These are phyloP conservation scores for Andricus grossulariae DNA, from an alignment of 1,140 invertebrate genomes.

Conservation along the genomic window DNA sequence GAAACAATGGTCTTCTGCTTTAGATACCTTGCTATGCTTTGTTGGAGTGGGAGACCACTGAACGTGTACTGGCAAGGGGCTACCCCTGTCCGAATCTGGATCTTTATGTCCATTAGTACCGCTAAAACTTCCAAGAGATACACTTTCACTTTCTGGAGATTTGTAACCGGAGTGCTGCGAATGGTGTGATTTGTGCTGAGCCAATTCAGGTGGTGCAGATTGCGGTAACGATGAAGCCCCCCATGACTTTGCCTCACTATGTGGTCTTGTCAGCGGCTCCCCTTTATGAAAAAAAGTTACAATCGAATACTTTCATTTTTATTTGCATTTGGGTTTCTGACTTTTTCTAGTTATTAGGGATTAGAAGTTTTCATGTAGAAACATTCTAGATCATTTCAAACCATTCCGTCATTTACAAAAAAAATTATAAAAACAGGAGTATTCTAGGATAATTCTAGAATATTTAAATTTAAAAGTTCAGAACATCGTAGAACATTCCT, in stretches of 20 bases:
- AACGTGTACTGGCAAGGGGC: slow-evolving; percentile 62
- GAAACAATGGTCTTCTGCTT: neutral
- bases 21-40: slow-evolving; percentile 58
- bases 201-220: slow-evolving; percentile 81
- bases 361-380: no score
- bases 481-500: no score
- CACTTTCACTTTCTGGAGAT: slow-evolving; percentile 74
- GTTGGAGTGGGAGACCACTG: slow-evolving; percentile 52
- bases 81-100: slow-evolving; percentile 70
- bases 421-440: no score
- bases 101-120: slow-evolving; percentile 73
- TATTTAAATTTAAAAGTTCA: no score
- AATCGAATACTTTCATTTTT: neutral
- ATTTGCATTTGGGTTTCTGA: neutral
- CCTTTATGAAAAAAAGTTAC: slow-evolving; percentile 42
- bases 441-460: no score
- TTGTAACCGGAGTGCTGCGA: slow-evolving; percentile 73
- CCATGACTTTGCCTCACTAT: slow-evolving; percentile 83
- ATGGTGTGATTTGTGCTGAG: slow-evolving; percentile 73
- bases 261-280: slow-evolving; percentile 78
- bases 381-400: no score
- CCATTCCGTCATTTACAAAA: no score
- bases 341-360: no score
- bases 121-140: slow-evolving; percentile 71
- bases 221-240: slow-evolving; percentile 80